phyloP scores from a whole-genome alignment of 2,888 invertebrate species.

The Diaphora mendica region DNA sequence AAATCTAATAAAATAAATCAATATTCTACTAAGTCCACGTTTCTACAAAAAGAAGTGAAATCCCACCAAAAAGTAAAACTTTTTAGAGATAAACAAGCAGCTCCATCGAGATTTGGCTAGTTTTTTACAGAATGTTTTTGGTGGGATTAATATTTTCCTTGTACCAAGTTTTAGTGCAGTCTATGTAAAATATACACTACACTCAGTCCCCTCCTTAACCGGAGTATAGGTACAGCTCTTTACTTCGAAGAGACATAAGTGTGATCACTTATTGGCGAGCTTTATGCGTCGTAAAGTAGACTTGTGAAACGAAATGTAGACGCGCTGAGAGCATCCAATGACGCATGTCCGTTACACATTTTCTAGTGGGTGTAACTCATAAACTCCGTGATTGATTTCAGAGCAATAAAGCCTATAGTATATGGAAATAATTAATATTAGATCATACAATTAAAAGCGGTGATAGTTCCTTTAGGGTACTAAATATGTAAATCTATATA shows the following conservation, averaged over 20 bases:
- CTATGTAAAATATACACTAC: too few relatives aligned
- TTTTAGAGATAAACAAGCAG: too few relatives aligned
- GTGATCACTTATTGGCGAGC: slow-evolving; percentile 65
- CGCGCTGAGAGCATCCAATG: slow-evolving; percentile 51
- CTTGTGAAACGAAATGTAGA: slow-evolving; percentile 56
- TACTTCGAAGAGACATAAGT: slow-evolving; percentile 41
- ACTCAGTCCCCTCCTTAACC: slow-evolving; percentile 20
- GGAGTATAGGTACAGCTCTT: slow-evolving; percentile 42
- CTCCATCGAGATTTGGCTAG: too few relatives aligned
- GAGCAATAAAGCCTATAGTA: neutral
- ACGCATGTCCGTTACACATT: slow-evolving; percentile 52
- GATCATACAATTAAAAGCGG: neutral
- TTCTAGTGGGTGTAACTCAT: slow-evolving; percentile 14
- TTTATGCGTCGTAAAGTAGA: slow-evolving; percentile 67
- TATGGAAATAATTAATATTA: neutral
- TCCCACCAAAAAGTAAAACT: too few relatives aligned
- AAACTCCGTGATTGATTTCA: slow-evolving; percentile 7
- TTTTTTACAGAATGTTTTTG: too few relatives aligned
- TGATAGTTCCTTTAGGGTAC: neutral
- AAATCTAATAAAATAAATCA: too few relatives aligned
- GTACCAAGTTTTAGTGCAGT: too few relatives aligned
- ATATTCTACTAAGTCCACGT: too few relatives aligned
- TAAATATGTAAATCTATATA: neutral
- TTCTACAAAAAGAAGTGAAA: too few relatives aligned
- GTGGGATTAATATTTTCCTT: too few relatives aligned